These are phyloP conservation scores for Xiphophorus birchmanni DNA, from an alignment of 2,797 vertebrate genomes.

Conservation along the genomic window DNA sequence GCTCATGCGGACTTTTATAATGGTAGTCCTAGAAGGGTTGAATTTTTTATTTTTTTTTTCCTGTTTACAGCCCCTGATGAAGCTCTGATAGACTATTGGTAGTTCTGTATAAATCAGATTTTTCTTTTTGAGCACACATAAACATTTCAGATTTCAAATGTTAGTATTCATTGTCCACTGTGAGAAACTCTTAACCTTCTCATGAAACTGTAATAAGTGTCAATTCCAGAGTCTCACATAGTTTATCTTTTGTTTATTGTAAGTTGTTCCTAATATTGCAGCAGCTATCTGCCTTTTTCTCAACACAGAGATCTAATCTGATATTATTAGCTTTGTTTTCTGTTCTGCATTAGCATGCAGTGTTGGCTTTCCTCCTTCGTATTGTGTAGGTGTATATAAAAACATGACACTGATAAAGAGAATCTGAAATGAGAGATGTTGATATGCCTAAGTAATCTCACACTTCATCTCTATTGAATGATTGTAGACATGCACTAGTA, in stretches of 20 bases:
- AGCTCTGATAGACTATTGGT: conserved; percentile 3
- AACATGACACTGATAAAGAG: conserved; percentile 58
- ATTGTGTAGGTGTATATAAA: conserved; percentile 54
- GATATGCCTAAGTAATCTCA: conserved; percentile 59
- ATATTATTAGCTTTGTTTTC: conserved; percentile 68
- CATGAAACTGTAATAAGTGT: conserved; percentile 12
- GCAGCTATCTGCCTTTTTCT: conserved; percentile 44
- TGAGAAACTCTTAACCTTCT: conserved; percentile 15
- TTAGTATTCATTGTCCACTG: not conserved
- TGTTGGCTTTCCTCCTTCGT: conserved; percentile 30
- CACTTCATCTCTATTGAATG: conserved; percentile 41
- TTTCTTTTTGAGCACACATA: not conserved
- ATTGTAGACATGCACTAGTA: conserved; percentile 12
- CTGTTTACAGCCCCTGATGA: not conserved
- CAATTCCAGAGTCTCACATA: conserved; percentile 46
- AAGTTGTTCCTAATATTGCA: conserved; percentile 49
- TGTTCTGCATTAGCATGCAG: conserved; percentile 59
- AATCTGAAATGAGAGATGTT: conserved; percentile 57
- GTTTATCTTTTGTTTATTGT: conserved; percentile 39
- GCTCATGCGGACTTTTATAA: too few relatives aligned
- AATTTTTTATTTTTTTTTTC: not conserved
- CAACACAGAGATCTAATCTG: conserved; percentile 61
- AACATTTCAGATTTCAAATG: not conserved
- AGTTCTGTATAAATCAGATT: not conserved
- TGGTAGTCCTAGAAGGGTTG: too few relatives aligned